Conservation (phyloP, 2,888 invertebrate genomes). For the Brassicogethes aeneus region DNA sequence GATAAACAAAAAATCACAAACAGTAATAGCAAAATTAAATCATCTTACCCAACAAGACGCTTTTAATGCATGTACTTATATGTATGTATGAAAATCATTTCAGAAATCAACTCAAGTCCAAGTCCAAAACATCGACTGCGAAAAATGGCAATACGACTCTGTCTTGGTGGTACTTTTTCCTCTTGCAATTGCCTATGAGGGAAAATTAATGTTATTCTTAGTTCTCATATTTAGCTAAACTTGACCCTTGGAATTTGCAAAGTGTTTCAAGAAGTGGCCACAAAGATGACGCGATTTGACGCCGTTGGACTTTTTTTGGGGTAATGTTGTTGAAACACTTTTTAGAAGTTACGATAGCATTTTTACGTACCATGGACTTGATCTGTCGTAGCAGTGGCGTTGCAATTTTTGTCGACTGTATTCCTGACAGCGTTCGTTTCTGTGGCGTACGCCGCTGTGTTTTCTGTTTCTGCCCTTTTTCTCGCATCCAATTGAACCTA, state of each 20-base stretch:
- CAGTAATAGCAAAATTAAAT: too few species aligned
- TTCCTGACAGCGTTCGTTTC: slow-evolving; percentile 44
- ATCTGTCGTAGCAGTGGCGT: slow-evolving; percentile 46
- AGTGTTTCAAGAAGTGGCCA: too few species aligned
- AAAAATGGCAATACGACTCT: neutral
- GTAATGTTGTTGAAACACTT: too few species aligned
- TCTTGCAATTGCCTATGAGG: neutral
- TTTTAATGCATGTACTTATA: too few species aligned
- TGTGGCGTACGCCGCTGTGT: slow-evolving; percentile 50
- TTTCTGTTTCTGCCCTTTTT: slow-evolving; percentile 53
- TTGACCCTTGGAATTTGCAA: neutral
- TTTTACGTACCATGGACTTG: too few species aligned
- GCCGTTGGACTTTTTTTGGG: too few species aligned
- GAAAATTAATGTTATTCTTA: too few species aligned
- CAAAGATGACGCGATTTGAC: too few species aligned
- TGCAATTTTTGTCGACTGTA: slow-evolving; percentile 58
- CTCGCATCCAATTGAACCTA: slow-evolving; percentile 48
- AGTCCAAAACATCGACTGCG: neutral
- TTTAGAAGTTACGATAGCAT: too few species aligned
- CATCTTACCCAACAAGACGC: too few species aligned
- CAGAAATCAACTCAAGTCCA: slow-evolving; percentile 1
- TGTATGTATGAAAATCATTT: neutral
- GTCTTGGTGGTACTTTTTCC: neutral
- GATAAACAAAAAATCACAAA: too few species aligned
- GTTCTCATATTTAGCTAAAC: neutral